Evolutionary conservation across 2,797 vertebrate genomes (phyloP), one percentile per base, ranked within the genome.

Genomic region (Hypotaenidia okinawae): DNA sequence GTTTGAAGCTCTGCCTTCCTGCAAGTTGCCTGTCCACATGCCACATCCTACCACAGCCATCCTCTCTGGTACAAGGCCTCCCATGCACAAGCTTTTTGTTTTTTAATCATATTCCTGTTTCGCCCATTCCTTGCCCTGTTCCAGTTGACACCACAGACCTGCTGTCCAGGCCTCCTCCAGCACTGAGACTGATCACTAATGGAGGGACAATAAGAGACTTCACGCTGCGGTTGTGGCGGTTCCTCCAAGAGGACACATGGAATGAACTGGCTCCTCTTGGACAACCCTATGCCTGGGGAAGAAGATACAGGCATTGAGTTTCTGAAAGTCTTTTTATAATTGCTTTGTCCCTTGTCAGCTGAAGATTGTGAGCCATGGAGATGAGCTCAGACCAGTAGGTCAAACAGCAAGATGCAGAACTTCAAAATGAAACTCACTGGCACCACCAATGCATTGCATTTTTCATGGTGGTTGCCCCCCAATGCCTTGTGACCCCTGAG

Each of bases 101-200:
- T 68, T 35, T 78, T 66, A 9, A 9, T 21, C 7, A 1, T 8
- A 28, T 11, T 78, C n/a, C 35, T 49, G 11, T 9, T 39, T 33
- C 14, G 15, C 3, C 23, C 2, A 1, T 64, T 66, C 43, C 14
- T 54, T 51, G 19, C 33, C 30, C 57, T 80, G 0, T 27, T 67
- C 6, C 21, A 52, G 27, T 43, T 63, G 30, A 54, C 24, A 14
- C 49, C 0, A 0, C 2, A 13, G 49, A 21, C 10, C 10, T 63
- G 66, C 73, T 61, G 30, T 10, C 52, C 69, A 39, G 52, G 4
- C 6, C 54, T 51, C 7, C 27, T 68, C 58, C 14, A 28, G 30
- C 0, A 1, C 67, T 16, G 30, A 24, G 12, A 19, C 43, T 32
- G 32, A 24, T 30, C 7, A 8, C 21, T 11, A 55, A 4, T 24